Conservation (phyloP, 2,797 vertebrate genomes). For the Hipposideros larvatus region DNA sequence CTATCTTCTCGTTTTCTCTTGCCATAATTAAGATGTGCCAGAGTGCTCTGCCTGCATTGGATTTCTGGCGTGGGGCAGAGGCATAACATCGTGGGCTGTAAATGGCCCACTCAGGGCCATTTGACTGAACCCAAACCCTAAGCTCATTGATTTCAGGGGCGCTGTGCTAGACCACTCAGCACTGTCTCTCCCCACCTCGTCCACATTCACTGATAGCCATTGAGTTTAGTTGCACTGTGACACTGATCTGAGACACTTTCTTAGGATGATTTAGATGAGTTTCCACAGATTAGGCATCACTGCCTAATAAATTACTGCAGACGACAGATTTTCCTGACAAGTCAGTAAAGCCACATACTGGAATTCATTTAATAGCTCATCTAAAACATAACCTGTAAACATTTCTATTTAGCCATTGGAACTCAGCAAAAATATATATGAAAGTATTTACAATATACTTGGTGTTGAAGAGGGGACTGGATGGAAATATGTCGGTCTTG, state of each 20-base stretch:
- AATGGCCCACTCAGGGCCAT: too few species aligned
- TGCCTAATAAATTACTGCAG: background rate
- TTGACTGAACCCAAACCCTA: background rate
- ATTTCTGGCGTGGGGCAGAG: background rate
- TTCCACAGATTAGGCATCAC: background rate
- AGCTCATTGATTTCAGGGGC: background rate
- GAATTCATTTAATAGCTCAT: background rate
- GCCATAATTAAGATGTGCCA: background rate
- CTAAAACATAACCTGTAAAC: background rate
- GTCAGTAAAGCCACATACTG: background rate
- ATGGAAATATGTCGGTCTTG: background rate
- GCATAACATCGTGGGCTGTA: accelerated
- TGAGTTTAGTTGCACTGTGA: background rate
- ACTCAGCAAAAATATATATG: background rate
- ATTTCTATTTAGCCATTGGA: background rate
- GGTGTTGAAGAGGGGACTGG: background rate
- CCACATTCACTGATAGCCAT: background rate
- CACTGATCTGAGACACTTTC: background rate
- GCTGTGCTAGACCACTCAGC: background rate
- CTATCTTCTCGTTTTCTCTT: background rate
- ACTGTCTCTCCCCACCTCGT: accelerated
- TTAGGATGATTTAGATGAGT: background rate
- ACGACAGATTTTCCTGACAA: background rate
- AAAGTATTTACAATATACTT: background rate
- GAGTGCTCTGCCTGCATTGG: background rate